These are phyloP conservation scores for Calameuta pallipes DNA, from an alignment of 2,888 invertebrate species.

Conservation along the genomic window DNA sequence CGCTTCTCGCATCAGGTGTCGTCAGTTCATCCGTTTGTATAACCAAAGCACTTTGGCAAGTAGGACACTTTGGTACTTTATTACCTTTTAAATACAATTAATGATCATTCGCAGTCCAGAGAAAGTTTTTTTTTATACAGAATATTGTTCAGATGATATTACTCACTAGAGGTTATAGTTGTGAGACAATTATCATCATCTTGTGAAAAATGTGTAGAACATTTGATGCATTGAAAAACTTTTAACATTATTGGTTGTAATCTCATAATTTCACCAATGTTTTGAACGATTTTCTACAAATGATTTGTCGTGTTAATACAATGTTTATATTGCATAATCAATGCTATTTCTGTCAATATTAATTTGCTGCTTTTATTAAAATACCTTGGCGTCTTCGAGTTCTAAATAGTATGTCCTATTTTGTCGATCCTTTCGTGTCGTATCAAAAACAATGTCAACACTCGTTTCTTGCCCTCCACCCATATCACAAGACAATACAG, in stretches of 20 bases:
- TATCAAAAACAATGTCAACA: slow-evolving; percentile 73
- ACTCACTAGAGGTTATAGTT: slow-evolving; percentile 16
- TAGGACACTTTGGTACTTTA: slow-evolving; percentile 67
- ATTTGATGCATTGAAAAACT: slow-evolving; percentile 72
- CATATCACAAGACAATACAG: slow-evolving; percentile 58
- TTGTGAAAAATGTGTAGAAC: slow-evolving; percentile 72
- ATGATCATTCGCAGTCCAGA: background rate
- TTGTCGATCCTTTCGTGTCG: slow-evolving; percentile 70
- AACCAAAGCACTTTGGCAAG: slow-evolving; percentile 72
- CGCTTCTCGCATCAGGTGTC: slow-evolving; percentile 43
- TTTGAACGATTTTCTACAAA: slow-evolving; percentile 66
- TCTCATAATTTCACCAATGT: slow-evolving; percentile 66
- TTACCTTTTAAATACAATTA: slow-evolving; percentile 27
- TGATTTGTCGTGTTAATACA: background rate
- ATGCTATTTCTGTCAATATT: background rate
- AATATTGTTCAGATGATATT: background rate
- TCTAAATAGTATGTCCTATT: slow-evolving; percentile 72
- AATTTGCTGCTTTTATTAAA: background rate
- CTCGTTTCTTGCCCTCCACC: slow-evolving; percentile 65
- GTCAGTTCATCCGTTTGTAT: slow-evolving; percentile 67
- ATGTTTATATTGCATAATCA: background rate
- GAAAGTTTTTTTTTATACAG: background rate
- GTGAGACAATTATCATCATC: slow-evolving; percentile 59
- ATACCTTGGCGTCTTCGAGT: slow-evolving; percentile 70
- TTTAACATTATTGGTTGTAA: slow-evolving; percentile 65